Base-by-base conservation (phyloP, 1,140 invertebrate genomes). In the Liolophura sinensis region DNA sequence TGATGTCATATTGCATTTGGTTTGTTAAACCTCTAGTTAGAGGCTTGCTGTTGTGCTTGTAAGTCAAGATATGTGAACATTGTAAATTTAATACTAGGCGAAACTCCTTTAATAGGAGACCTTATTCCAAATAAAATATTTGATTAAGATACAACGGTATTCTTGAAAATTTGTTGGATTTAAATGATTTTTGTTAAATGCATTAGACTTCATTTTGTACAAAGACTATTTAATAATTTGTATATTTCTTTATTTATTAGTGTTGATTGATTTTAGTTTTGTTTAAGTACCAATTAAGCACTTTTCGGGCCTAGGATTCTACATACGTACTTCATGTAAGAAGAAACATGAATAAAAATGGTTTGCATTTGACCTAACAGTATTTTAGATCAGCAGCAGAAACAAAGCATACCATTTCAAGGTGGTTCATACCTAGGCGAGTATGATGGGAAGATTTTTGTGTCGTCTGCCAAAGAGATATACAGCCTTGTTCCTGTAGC, bases 341-440 rank as follows among this genome's bases (percentile, higher is more conserved):
- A 40, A 40, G 31, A 9, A 3, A 40, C 31, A 40, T 40, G 31
- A 40, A 65, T 31, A 52, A 31, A 40, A 40, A 40, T 5, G 3
- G 9, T 40, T 3, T 40, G 31, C 31, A n/a, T 65, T 47, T 47
- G 5, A 57, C 22, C 18, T 63, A 67, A 27, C 70, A 87, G 86
- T 73, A 83, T 87, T 67, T 74, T 88, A 60, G 86, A 88, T 73
- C 86, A 87, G 65, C 85, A 87, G 60, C 82, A 83, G 55, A 88
- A 88, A 68, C 86, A 88, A 73, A 82, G 81, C 18, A 78, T 88
- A 3, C 80, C 80, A 51, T 87, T 88, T 66, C 76, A 82, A 68
- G 83, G 85, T 47, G 86, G 86, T 20, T 70, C 65, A 7, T 74
- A 70, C 59, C 69, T 87, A n/a, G 85, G 83, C 25, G 86, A 87